These are phyloP conservation scores for Nanorana parkeri DNA, from an alignment of 2,113 vertebrate genomes.

Conservation along the genomic window DNA sequence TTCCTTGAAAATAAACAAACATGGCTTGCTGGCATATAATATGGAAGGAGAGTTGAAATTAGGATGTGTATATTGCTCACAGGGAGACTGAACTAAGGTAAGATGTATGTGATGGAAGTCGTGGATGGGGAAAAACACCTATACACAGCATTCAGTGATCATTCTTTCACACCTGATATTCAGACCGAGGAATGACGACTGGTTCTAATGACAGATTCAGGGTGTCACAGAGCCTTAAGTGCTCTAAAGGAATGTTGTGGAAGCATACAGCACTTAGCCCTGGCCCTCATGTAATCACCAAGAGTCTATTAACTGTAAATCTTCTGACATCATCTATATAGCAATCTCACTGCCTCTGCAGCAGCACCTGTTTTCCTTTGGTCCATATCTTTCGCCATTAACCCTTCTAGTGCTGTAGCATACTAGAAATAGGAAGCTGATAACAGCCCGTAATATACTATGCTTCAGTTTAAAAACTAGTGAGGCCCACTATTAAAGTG, in stretches of 20 bases:
- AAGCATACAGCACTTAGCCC: constrained; percentile 30
- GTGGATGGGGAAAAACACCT: background rate
- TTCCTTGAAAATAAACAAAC: too few relatives aligned
- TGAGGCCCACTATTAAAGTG: background rate
- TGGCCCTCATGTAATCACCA: constrained; percentile 38
- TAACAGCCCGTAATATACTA: background rate
- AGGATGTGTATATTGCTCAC: too few relatives aligned
- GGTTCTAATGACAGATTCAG: constrained; percentile 47
- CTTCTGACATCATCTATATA: constrained; percentile 52
- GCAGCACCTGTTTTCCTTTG: constrained; percentile 46
- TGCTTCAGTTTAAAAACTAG: background rate
- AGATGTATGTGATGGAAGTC: background rate
- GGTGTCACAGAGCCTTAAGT: constrained; percentile 44
- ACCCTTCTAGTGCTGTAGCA: constrained; percentile 1
- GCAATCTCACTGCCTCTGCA: constrained; percentile 27
- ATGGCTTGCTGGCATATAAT: too few relatives aligned
- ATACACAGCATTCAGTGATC: background rate
- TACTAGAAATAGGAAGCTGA: background rate
- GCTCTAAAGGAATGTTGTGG: constrained; percentile 34
- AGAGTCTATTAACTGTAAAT: constrained; percentile 47
- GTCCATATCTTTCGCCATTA: constrained; percentile 7
- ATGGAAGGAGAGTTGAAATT: too few relatives aligned
- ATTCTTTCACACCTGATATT: constrained; percentile 9
- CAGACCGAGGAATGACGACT: constrained; percentile 11
- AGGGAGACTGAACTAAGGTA: too few relatives aligned